phyloP scores from a whole-genome alignment of 2,113 vertebrate genomes.

The Chloropsis cyanopogon region DNA sequence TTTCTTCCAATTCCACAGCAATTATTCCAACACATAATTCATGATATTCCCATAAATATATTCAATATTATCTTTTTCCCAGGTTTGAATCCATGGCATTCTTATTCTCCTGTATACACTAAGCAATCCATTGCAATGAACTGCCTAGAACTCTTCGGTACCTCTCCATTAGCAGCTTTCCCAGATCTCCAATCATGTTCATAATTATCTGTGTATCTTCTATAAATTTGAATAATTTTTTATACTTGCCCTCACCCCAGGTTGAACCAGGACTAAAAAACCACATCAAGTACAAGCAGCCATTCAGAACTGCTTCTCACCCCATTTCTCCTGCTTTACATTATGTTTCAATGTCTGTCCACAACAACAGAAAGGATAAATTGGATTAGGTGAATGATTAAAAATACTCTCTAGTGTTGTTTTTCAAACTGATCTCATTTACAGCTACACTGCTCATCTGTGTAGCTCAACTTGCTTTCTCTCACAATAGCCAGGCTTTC shows the following conservation, averaged over 20 bases:
- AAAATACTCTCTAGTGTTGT: neutral
- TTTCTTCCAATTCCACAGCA: neutral
- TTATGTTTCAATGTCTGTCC: neutral
- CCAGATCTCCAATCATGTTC: neutral
- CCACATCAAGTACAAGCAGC: neutral
- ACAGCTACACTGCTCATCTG: neutral
- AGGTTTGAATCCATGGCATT: neutral
- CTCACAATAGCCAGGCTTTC: neutral
- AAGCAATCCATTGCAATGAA: neutral
- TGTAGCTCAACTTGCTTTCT: neutral
- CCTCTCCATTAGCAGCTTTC: neutral
- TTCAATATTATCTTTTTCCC: neutral
- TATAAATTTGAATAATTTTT: neutral
- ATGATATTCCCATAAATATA: neutral
- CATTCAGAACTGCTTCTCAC: neutral
- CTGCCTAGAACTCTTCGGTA: neutral
- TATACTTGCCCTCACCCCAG: accelerated
- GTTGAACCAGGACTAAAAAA: neutral
- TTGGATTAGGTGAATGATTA: neutral
- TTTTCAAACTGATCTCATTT: neutral
- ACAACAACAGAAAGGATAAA: neutral
- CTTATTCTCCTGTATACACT: neutral
- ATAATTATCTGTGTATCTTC: neutral
- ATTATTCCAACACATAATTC: neutral
- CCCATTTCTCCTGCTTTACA: accelerated